Conservation (phyloP, 2,113 vertebrate species). For the Eudyptes chrysolophus region DNA sequence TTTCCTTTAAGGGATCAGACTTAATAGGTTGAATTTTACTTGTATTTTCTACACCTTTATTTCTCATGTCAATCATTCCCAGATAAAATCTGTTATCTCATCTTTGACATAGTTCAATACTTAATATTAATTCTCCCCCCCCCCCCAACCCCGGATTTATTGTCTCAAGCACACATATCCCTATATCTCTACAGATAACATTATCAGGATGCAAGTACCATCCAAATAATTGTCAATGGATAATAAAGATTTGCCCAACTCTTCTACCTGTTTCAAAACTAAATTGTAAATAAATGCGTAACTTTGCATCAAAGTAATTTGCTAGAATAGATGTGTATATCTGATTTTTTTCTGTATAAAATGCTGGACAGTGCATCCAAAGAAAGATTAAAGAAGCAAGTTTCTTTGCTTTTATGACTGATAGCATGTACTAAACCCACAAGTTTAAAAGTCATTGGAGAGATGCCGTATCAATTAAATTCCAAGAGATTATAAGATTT, state of each 20-base stretch:
- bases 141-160: background rate
- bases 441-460: background rate
- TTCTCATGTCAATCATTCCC: background rate
- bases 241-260: background rate
- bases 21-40: constrained; percentile 32
- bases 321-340: background rate
- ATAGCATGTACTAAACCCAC: background rate
- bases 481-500: background rate
- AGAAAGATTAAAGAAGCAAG: background rate
- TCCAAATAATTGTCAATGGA: background rate
- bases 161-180: background rate
- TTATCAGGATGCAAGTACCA: background rate
- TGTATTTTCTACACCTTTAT: background rate
- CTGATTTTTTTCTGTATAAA: background rate
- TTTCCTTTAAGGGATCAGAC: constrained; percentile 37
- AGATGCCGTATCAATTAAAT: background rate
- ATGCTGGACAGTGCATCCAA: background rate
- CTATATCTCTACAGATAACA: background rate
- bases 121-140: background rate
- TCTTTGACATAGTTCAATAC: background rate
- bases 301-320: background rate
- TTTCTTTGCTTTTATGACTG: background rate
- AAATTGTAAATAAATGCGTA: background rate
- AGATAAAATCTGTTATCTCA: background rate
- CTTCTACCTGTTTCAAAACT: background rate